These are phyloP conservation scores for Archilochus colubris DNA, from an alignment of 2,113 vertebrate genomes.

Conservation along the genomic window DNA sequence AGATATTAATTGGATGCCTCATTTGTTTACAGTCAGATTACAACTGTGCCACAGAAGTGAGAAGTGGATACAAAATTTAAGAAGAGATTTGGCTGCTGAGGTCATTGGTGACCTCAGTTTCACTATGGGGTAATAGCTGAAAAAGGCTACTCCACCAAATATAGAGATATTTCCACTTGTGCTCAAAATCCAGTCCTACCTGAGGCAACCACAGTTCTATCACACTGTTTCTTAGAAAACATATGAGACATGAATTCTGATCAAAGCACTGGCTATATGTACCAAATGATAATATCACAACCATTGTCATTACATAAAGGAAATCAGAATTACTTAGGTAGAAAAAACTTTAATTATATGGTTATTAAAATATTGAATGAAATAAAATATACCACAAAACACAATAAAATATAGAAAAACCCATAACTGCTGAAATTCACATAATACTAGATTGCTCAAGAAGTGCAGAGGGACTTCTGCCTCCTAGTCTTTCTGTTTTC, in stretches of 20 bases:
- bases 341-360: background rate
- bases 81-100: background rate
- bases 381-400: background rate
- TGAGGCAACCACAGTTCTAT: background rate
- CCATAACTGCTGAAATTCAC: background rate
- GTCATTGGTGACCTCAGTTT: background rate
- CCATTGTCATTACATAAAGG: background rate
- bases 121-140: background rate
- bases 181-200: background rate
- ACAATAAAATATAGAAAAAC: background rate
- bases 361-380: background rate
- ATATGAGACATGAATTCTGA: background rate
- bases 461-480: background rate
- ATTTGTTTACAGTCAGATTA: background rate
- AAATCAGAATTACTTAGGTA: background rate
- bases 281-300: background rate
- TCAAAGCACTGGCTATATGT: background rate
- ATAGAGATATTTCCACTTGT: background rate
- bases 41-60: background rate
- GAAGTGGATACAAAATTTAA: background rate
- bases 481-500: constrained; percentile 47
- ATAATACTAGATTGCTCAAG: background rate
- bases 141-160: background rate
- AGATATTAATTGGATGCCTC: background rate
- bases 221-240: background rate